phyloP scores from a whole-genome alignment of 2,888 invertebrate species.

The Heteropelma amictum region DNA sequence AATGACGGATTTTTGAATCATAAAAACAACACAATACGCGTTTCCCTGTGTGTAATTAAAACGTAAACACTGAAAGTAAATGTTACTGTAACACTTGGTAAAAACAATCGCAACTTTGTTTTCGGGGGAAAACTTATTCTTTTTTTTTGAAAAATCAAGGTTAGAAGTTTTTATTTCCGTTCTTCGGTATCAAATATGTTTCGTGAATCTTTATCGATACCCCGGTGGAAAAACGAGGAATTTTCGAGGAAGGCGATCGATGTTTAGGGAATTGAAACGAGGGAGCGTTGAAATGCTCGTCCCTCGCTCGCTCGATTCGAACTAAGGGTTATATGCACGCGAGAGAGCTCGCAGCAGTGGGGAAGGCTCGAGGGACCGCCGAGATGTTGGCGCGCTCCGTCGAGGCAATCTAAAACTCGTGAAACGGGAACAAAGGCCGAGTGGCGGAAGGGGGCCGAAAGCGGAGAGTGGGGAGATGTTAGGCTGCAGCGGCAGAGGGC shows the following conservation, averaged over 20 bases:
- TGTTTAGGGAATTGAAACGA: conserved; percentile 22
- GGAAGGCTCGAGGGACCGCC: not conserved
- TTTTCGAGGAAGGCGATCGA: conserved; percentile 1
- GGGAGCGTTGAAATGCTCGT: conserved; percentile 46
- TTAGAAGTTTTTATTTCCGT: not conserved
- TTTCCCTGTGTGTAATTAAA: not conserved
- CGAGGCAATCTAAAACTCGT: conserved; percentile 23
- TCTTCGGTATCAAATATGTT: not conserved
- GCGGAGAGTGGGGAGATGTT: not conserved
- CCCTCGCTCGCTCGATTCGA: conserved; percentile 57
- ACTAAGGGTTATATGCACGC: conserved; percentile 53
- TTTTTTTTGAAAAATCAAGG: not conserved
- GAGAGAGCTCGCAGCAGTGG: not conserved
- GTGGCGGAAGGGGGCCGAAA: not conserved
- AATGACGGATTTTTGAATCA: not conserved
- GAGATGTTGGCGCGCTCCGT: conserved; percentile 26
- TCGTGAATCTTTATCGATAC: conserved; percentile 36
- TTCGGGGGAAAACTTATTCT: not conserved
- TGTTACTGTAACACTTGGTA: not conserved
- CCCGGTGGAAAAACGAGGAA: not conserved
- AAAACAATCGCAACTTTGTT: not conserved
- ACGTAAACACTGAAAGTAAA: not conserved
- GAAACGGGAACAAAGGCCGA: not conserved
- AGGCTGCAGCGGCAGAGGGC: conserved; percentile 2
- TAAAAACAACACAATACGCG: no score